Conservation (phyloP, 2,888 invertebrate genomes). For the Eustalomyia histrio region DNA sequence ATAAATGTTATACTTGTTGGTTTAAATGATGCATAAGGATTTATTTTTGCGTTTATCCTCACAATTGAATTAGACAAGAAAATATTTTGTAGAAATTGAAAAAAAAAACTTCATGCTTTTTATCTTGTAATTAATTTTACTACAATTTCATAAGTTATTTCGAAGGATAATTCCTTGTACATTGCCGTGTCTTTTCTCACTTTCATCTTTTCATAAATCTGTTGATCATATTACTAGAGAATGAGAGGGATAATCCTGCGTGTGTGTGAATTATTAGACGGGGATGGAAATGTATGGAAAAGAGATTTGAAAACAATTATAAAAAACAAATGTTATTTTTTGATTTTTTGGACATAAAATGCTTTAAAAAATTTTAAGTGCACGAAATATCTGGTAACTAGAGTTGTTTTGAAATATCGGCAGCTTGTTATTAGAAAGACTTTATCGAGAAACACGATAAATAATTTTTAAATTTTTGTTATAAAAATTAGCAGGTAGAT, state of each 20-base stretch:
- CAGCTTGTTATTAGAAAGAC: too few relatives aligned
- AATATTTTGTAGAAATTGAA: not conserved
- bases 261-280: slow-evolving; percentile 67
- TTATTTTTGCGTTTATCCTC: slow-evolving; percentile 7
- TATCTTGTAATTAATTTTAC: slow-evolving; percentile 75
- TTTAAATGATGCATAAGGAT: slow-evolving; percentile 38
- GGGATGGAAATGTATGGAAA: not conserved
- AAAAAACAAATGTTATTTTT: too few relatives aligned
- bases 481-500: too few relatives aligned
- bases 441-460: too few relatives aligned
- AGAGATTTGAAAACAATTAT: too few relatives aligned
- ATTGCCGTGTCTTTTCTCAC: slow-evolving; percentile 1
- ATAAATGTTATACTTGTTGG: not conserved
- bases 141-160: slow-evolving; percentile 71
- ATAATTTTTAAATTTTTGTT: too few relatives aligned
- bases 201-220: slow-evolving; percentile 47
- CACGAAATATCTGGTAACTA: too few relatives aligned
- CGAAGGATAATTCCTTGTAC: slow-evolving; percentile 24
- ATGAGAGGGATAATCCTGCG: slow-evolving; percentile 9
- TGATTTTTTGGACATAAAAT: too few relatives aligned
- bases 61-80: not conserved
- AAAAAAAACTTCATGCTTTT: slow-evolving; percentile 63
- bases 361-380: too few relatives aligned
- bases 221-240: slow-evolving; percentile 57
- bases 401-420: too few relatives aligned